Conservation (phyloP, 2,113 vertebrate genomes). For the Cyanoderma ruficeps region DNA sequence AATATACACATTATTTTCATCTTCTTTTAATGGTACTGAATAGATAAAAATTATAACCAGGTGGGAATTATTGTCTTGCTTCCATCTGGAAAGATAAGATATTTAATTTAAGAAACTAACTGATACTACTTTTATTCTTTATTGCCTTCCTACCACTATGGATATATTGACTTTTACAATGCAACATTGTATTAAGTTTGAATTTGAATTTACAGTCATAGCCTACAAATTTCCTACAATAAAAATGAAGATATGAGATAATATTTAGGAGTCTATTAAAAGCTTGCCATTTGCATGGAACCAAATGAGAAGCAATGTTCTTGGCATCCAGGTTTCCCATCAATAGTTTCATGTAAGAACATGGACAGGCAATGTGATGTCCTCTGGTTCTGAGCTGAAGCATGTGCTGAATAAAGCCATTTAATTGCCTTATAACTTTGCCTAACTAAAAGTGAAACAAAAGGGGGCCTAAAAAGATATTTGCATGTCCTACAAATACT, state of each 20-base stretch:
- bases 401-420: neutral
- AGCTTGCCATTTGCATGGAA: neutral
- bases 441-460: neutral
- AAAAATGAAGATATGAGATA: slow-evolving; percentile 4
- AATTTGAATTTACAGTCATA: neutral
- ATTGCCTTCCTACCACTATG: neutral
- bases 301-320: neutral
- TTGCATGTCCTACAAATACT: neutral
- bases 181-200: neutral
- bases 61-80: neutral
- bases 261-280: neutral
- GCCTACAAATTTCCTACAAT: neutral
- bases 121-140: neutral
- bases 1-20: neutral
- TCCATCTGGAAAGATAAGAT: slow-evolving; percentile 23
- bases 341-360: neutral
- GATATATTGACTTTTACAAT: neutral
- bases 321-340: neutral
- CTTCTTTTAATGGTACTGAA: neutral
- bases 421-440: neutral
- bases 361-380: neutral
- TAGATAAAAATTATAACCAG: neutral
- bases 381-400: neutral
- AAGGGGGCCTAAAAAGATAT: neutral
- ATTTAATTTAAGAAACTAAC: slow-evolving; percentile 16